phyloP scores from a whole-genome alignment of 2,113 vertebrate genomes.

The Fregata magnificens region DNA sequence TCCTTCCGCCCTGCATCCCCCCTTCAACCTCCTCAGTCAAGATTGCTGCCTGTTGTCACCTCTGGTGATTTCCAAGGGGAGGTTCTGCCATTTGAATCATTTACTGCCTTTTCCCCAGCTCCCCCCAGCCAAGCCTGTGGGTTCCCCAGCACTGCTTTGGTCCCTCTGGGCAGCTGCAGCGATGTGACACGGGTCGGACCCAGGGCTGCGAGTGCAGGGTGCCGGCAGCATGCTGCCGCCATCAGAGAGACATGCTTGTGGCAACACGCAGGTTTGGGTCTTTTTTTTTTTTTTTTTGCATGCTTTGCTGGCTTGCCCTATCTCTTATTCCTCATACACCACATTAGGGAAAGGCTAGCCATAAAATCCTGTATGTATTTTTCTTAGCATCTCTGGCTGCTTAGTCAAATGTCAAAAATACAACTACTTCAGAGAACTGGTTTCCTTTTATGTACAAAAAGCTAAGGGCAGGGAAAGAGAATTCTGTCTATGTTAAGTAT shows the following conservation, averaged over 20 bases:
- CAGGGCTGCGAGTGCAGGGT: not conserved
- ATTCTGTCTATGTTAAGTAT: not conserved
- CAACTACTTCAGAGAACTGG: not conserved
- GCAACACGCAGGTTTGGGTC: not conserved
- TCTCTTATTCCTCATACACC: not conserved
- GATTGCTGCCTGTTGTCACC: not conserved
- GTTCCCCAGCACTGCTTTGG: rapidly evolving
- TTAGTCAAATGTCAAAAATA: slow-evolving; percentile 31
- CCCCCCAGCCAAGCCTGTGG: not conserved
- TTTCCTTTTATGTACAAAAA: slow-evolving; percentile 26
- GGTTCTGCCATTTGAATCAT: not conserved
- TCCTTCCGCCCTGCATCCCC: not conserved
- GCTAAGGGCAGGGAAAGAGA: not conserved
- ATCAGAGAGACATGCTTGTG: not conserved
- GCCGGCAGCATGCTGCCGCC: not conserved
- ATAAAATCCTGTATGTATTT: not conserved
- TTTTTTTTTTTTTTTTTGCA: not conserved
- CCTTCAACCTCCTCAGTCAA: not conserved
- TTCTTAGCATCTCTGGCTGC: not conserved
- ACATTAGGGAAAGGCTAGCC: not conserved
- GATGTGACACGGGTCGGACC: not conserved
- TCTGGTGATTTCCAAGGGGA: not conserved
- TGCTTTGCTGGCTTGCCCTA: not conserved
- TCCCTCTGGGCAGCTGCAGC: not conserved
- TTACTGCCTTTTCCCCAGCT: not conserved